These are phyloP conservation scores for Nineta flava DNA, from an alignment of 2,888 invertebrate species.

Conservation along the genomic window DNA sequence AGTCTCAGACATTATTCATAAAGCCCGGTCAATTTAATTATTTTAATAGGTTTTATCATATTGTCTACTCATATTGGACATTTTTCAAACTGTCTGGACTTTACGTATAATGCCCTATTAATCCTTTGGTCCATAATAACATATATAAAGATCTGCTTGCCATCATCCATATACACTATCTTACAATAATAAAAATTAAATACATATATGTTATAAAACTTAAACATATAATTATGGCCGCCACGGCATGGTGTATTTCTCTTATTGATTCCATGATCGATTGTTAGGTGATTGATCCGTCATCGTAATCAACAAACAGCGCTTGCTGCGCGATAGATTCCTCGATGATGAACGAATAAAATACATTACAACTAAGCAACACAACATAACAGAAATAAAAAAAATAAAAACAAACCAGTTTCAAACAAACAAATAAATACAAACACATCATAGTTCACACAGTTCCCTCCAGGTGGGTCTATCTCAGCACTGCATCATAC, in stretches of 20 bases:
- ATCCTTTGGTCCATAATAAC: too few relatives aligned
- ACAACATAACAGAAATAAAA: too few relatives aligned
- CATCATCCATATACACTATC: background rate
- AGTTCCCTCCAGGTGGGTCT: constrained; percentile 3
- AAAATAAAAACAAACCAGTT: background rate
- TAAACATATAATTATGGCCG: constrained; percentile 2
- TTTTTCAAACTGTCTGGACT: too few relatives aligned
- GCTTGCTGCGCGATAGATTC: background rate
- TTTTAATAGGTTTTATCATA: too few relatives aligned
- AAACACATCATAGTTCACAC: constrained; percentile 3
- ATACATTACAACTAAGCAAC: too few relatives aligned
- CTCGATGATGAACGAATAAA: too few relatives aligned
- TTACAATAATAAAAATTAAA: background rate
- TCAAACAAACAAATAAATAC: constrained; percentile 1
- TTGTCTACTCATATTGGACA: too few relatives aligned
- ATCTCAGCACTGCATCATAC: background rate
- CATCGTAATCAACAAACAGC: constrained; percentile 3
- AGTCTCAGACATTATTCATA: too few relatives aligned
- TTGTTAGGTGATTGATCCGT: constrained; percentile 5
- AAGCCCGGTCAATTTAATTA: too few relatives aligned
- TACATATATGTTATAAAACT: background rate
- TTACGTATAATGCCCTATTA: too few relatives aligned
- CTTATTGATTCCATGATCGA: constrained; percentile 5
- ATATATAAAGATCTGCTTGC: too few relatives aligned
- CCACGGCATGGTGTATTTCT: constrained; percentile 3